Evolutionary conservation across 1,140 invertebrate genomes (phyloP), one percentile per base, ranked within the genome.

Genomic region (Thaumetopoea pityocampa): DNA sequence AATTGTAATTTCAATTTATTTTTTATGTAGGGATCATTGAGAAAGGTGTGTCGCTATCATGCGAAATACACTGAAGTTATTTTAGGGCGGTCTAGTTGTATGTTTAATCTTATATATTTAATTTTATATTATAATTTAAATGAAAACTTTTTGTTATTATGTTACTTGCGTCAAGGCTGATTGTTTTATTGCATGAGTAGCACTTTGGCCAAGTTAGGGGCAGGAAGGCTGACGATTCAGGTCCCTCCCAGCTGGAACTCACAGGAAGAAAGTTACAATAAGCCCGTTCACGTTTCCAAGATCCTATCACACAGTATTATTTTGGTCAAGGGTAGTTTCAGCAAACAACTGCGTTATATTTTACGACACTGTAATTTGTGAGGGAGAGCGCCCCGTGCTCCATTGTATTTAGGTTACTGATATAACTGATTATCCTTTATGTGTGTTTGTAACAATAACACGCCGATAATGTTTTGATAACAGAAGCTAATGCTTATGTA

Each of bases 151-250:
- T 60, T 51, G 48, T 44, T 71, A 68, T 72, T 51, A 58, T 45
- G 56, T 59, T 57, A 64, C 48, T 61, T 45, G 59, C 63, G 62
- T 61, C 65, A 67, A 60, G 59, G 62, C 65, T 81, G 76, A 78
- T 81, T 81, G 71, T 81, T 81, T 81, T 78, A 81, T 81, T 69
- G 77, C 73, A 78, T 81, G 77, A 72, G 61, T 47, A 58, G 46
- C 29, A 54, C 59, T 51, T 32, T 59, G 64, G 59, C 49, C 60
- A 62, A 55, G 48, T 38, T 40, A 33, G 28, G 51, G 33, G 51
- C 46, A 12, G 2, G 6, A 34, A 9, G 26, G 35, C 15, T 14
- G 15, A 33, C 16, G 35, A 34, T 38, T 29, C 22, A 15, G 29
- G 32, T 45, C 48, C 41, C 62, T 68, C 76, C 59, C 71, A 80